A percentile compares a stretch with the other conserved stretches of the same genome.
These are phyloP conservation scores for Phenganax subtilis DNA, from an alignment of 92 coral and sea anemone genomes.

Conservation along the genomic window DNA sequence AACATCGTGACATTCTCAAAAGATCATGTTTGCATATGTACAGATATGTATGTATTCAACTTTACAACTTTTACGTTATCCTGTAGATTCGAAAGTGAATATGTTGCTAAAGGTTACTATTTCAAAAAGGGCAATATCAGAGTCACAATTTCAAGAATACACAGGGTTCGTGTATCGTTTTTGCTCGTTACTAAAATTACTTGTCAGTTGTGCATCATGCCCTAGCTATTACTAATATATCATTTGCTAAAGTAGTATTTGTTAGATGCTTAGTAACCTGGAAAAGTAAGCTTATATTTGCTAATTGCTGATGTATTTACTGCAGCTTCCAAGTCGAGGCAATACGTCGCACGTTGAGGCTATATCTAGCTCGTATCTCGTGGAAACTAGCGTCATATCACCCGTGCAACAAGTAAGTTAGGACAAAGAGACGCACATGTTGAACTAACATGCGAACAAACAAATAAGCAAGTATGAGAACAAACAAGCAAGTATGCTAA, in stretches of 20 bases:
- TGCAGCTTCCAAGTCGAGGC: slow-evolving; percentile 45
- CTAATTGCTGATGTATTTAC: not conserved
- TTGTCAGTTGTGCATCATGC: not conserved
- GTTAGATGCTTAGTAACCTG: too few relatives aligned
- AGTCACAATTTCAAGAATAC: slow-evolving; percentile 80
- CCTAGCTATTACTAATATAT: slow-evolving; percentile 6
- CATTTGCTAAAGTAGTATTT: too few relatives aligned
- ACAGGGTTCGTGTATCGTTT: slow-evolving; percentile 41
- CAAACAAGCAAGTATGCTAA: too few relatives aligned
- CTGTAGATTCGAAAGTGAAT: slow-evolving; percentile 74
- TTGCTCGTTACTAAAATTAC: not conserved
- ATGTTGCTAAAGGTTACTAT: slow-evolving; percentile 70
- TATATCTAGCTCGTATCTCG: slow-evolving; percentile 72
- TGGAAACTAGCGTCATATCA: slow-evolving; percentile 73
- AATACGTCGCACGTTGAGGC: slow-evolving; percentile 59
- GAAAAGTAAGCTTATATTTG: too few relatives aligned
- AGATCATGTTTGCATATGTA: too few relatives aligned
- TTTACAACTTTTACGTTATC: not conserved
- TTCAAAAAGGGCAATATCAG: slow-evolving; percentile 86
- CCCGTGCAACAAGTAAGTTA: slow-evolving; percentile 83
- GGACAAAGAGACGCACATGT: not conserved
- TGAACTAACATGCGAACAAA: too few relatives aligned
- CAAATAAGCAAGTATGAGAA: too few relatives aligned
- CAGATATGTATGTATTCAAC: too few relatives aligned
- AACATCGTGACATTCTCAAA: too few relatives aligned